Base-by-base conservation (phyloP, 2,113 vertebrate species). In the Machaerirhynchus nigripectus region DNA sequence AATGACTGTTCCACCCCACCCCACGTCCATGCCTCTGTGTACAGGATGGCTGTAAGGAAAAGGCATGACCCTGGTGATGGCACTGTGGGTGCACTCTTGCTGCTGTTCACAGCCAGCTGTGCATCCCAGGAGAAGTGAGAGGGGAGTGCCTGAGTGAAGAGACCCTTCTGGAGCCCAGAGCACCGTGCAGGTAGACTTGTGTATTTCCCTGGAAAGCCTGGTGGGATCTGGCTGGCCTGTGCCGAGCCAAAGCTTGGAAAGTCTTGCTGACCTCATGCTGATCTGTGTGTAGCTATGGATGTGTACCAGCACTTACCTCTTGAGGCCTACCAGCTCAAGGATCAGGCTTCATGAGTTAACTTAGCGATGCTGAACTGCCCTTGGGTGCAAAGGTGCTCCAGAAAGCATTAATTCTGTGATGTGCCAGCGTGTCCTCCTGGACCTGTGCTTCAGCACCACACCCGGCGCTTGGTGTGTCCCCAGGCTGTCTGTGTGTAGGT, bases 1-100 rank as follows among this genome's bases (percentile, higher is more conserved):
- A 76, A 21, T 2, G 2, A 17, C 5, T 0, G 0, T 42, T 84
- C 4, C 11, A 8, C 6, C 5, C 15, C 11, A 17, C 18, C 6
- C 3, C 7, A 6, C 1, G 3, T 56, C 26, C 5, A 1, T 4
- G 12, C 13, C 23, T 30, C 16, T 60, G 40, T 20, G 9, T 59
- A 6, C 19, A 33, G 33, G 31, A 4, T 14, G 16, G 20, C 49
- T 17, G 22, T 40, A 30, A 76, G 30, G 55, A 61, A 8, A 12
- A 13, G 28, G 35, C 10, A 1, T 1, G 16, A 39, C 64, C n/a
- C 46, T 26, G 10, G 23, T 47, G 61, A 7, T 0, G 1, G 35
- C 23, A 7, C 23, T 1, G 8, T 16, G n/a, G 40, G 30, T 0
- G 2, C 5, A 3, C 9, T 50, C 14, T 15, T 24, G 47, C 37